A percentile compares a stretch with the other conserved stretches of the same genome.
phyloP scores from a whole-genome alignment of 2,888 invertebrate species.

The Drosophila monieri region DNA sequence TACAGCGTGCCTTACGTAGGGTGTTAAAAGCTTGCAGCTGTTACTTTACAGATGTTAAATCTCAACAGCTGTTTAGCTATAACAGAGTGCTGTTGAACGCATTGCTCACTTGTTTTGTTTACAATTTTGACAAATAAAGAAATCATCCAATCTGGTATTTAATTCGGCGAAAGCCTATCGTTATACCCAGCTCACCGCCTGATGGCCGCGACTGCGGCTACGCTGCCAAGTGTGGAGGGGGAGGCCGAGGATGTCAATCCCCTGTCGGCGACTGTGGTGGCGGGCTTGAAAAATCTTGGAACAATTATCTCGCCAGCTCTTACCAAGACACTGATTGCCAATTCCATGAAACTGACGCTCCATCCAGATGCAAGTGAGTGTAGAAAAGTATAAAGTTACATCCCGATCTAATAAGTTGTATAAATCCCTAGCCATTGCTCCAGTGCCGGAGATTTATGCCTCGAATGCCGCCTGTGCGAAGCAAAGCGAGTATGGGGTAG shows the following conservation, averaged over 20 bases:
- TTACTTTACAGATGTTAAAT: not conserved
- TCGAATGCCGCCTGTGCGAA: conserved; percentile 81
- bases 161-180: not conserved
- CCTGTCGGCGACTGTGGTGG: conserved; percentile 78
- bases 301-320: conserved; percentile 71
- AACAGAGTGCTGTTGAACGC: conserved; percentile 15
- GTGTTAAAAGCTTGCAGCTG: conserved; percentile 1
- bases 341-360: conserved; percentile 81
- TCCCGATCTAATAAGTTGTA: not conserved
- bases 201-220: not conserved
- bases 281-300: conserved; percentile 80
- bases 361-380: conserved; percentile 82
- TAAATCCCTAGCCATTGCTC: conserved; percentile 78
- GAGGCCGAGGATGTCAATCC: conserved; percentile 26
- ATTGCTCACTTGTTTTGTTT: conserved; percentile 16
- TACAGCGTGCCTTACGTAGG: no score
- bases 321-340: conserved; percentile 81
- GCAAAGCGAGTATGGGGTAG: conserved; percentile 83
- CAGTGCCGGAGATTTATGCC: conserved; percentile 83
- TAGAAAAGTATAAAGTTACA: not conserved
- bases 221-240: not conserved
- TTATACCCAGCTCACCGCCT: not conserved
- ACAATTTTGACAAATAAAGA: not conserved
- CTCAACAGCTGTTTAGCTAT: not conserved
- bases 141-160: not conserved